Evolutionary conservation across 2,113 vertebrate genomes (phyloP).

Genomic region (Ctenodactylus gundi): DNA sequence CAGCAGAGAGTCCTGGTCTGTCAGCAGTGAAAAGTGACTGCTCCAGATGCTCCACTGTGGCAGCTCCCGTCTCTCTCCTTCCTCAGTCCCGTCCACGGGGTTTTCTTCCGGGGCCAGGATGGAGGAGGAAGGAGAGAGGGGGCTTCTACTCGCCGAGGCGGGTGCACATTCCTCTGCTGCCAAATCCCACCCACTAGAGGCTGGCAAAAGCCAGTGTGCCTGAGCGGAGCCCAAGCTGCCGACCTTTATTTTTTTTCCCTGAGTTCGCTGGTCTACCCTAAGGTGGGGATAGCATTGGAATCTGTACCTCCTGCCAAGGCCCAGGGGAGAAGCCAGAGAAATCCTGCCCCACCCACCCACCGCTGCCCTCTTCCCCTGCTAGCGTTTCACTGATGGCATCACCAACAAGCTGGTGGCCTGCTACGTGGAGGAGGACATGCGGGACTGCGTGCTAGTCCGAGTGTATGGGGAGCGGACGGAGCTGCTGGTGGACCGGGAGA

Average conservation of each 20-base stretch:
- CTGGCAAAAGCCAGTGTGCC: background rate
- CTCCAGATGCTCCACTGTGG: background rate
- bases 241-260: too few relatives aligned
- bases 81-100: background rate
- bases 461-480: slow-evolving; percentile 96
- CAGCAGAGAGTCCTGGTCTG: background rate
- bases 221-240: background rate
- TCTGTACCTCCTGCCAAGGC: background rate
- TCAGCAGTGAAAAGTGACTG: background rate
- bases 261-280: background rate
- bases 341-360: background rate
- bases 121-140: background rate
- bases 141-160: background rate
- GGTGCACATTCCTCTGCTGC: background rate
- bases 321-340: background rate
- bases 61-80: background rate
- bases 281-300: background rate
- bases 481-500: slow-evolving; percentile 95
- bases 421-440: slow-evolving; percentile 89
- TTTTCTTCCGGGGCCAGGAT: background rate
- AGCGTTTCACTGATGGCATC: slow-evolving; percentile 98
- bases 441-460: slow-evolving; percentile 93
- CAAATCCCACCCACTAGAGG: background rate
- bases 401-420: slow-evolving; percentile 98
- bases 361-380: slow-evolving; percentile 42